These are phyloP conservation scores for Furcifer pardalis DNA, from an alignment of 2,797 vertebrate genomes.

Conservation along the genomic window DNA sequence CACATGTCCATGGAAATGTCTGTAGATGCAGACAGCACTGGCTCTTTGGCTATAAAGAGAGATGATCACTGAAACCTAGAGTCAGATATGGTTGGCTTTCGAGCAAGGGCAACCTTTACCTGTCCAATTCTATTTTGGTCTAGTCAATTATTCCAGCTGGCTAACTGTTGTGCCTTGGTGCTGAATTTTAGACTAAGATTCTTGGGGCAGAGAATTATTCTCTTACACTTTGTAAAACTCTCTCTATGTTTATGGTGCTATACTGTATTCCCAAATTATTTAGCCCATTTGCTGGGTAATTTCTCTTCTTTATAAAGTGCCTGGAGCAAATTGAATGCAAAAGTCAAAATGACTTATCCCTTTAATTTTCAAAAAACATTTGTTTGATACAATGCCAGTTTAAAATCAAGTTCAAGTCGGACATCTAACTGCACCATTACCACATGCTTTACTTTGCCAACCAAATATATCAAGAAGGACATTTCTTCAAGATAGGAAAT, in stretches of 20 bases:
- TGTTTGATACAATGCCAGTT: neutral
- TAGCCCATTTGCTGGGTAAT: neutral
- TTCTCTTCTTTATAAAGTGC: neutral
- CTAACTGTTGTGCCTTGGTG: neutral
- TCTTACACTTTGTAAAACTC: neutral
- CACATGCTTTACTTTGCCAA: neutral
- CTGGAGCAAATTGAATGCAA: neutral
- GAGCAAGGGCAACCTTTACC: no score
- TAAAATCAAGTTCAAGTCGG: neutral
- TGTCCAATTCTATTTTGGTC: no score
- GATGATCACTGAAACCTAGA: no score
- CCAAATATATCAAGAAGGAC: neutral
- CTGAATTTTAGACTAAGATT: neutral
- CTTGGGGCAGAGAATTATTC: neutral
- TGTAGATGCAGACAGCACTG: no score
- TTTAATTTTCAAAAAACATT: neutral
- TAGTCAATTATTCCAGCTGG: no score
- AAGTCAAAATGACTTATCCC: neutral
- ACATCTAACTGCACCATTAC: neutral
- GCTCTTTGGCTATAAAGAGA: no score
- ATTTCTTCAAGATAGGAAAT: neutral
- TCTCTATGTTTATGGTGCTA: neutral
- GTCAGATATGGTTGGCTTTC: no score
- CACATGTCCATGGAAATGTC: no score
- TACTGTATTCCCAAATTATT: neutral